Conservation (phyloP, 1,140 invertebrate genomes). For the Aphis gossypii region DNA sequence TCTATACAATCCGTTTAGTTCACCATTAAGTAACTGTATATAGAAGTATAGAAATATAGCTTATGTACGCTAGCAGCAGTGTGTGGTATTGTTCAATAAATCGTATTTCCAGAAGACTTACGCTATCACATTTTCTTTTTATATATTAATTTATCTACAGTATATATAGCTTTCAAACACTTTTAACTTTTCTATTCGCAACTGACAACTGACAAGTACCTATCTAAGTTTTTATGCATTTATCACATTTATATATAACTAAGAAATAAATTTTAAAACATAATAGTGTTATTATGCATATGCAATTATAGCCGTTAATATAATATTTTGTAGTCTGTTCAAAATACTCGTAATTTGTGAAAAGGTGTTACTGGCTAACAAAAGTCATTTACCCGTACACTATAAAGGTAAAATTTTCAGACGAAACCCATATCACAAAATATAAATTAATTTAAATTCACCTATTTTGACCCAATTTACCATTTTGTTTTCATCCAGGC, state of each 20-base stretch:
- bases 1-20: slow-evolving; percentile 15
- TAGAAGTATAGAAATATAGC: not conserved
- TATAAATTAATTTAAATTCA: not conserved
- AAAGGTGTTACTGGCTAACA: not conserved
- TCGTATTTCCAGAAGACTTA: not conserved
- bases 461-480: not conserved
- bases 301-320: not conserved
- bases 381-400: not conserved
- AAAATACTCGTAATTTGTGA: not conserved
- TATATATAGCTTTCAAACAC: not conserved
- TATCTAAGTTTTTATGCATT: not conserved
- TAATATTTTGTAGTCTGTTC: not conserved
- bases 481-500: not conserved
- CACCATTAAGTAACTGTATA: not conserved
- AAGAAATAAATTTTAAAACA: not conserved
- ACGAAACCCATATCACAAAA: not conserved
- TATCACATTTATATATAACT: not conserved
- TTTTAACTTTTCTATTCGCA: not conserved
- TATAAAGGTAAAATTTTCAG: not conserved
- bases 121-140: not conserved
- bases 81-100: not conserved
- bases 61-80: not conserved
- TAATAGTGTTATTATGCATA: not conserved
- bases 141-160: not conserved
- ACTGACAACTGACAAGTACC: not conserved